A percentile compares a stretch with the other conserved stretches of the same genome.
These are phyloP conservation scores for Poeciliopsis prolifica DNA, from an alignment of 2,113 vertebrate genomes.

Conservation along the genomic window DNA sequence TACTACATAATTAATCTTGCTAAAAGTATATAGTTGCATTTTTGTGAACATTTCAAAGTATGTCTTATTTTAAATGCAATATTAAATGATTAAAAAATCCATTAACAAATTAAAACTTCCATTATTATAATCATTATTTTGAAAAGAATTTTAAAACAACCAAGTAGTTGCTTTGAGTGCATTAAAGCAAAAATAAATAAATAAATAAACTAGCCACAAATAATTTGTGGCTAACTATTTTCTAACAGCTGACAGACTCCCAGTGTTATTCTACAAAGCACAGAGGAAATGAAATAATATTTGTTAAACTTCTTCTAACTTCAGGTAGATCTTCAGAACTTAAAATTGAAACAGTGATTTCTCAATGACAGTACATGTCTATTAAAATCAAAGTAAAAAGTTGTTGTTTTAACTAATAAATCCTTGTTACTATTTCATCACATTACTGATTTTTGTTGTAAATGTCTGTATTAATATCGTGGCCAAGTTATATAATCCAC, in stretches of 20 bases:
- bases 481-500: not conserved
- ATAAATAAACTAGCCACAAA: not conserved
- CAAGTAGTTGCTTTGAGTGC: constrained; percentile 12
- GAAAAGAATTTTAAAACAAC: not conserved
- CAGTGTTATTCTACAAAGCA: not conserved
- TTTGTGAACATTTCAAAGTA: not conserved
- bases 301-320: not conserved
- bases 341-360: too few species aligned
- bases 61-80: not conserved
- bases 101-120: not conserved
- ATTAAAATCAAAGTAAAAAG: not conserved
- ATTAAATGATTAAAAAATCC: not conserved
- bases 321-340: too few species aligned
- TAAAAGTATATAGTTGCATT: too few species aligned
- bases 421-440: not conserved
- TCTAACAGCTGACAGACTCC: not conserved
- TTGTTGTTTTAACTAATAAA: not conserved
- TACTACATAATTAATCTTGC: not conserved
- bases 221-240: not conserved
- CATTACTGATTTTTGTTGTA: not conserved
- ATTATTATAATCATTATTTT: not conserved
- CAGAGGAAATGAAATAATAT: too few species aligned
- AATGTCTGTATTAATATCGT: not conserved
- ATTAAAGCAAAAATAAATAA: not conserved
- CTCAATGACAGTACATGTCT: not conserved